Conservation (phyloP, 2,797 vertebrate genomes). For the Zalophus californianus region DNA sequence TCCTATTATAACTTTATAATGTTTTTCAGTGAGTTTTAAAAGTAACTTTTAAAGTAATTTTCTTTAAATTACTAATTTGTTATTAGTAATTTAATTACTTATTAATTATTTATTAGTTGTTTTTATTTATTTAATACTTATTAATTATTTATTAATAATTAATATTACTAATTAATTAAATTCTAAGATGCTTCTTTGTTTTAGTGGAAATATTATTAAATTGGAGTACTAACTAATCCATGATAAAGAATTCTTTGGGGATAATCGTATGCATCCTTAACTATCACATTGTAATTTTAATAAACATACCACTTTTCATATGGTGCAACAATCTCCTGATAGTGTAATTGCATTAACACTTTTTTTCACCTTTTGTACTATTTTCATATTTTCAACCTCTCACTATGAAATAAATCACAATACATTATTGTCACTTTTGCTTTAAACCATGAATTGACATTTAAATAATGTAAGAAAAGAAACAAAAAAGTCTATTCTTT, state of each 20-base stretch:
- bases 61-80: background rate
- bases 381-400: background rate
- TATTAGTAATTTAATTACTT: no score
- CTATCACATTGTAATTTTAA: background rate
- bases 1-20: background rate
- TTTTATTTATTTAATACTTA: no score
- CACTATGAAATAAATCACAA: background rate
- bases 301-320: background rate
- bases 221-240: background rate
- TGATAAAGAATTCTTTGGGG: background rate
- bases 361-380: background rate
- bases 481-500: background rate
- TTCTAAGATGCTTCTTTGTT: background rate
- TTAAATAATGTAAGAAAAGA: background rate
- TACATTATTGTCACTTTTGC: background rate
- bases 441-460: background rate
- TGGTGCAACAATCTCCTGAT: background rate
- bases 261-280: background rate
- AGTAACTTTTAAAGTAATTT: background rate
- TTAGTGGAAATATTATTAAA: conserved; percentile 35
- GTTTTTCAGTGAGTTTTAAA: conserved; percentile 12
- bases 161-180: no score
- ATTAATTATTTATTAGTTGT: no score
- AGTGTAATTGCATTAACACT: background rate
- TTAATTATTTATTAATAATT: no score